These are phyloP conservation scores for Sinocyclocheilus grahami DNA, from an alignment of 2,113 vertebrate genomes.

Conservation along the genomic window DNA sequence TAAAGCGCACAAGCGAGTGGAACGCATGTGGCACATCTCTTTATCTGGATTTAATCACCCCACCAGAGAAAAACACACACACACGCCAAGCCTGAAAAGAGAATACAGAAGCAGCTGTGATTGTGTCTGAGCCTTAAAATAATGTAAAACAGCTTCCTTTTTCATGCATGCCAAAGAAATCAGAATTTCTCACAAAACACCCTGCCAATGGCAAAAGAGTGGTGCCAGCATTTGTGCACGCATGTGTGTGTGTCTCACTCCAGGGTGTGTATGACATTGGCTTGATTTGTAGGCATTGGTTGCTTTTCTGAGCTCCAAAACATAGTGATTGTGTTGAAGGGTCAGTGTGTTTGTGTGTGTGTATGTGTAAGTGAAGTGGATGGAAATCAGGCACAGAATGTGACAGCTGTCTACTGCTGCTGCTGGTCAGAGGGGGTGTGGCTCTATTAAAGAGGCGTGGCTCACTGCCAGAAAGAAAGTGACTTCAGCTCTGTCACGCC, in stretches of 20 bases:
- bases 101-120: conserved; percentile 56
- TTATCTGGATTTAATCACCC: conserved; percentile 46
- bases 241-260: conserved; percentile 27
- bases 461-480: conserved; percentile 26
- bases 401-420: conserved; percentile 19
- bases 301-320: conserved; percentile 9
- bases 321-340: conserved; percentile 11
- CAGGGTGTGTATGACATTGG: conserved; percentile 28
- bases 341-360: conserved; percentile 21
- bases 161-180: background rate
- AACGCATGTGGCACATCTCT: conserved; percentile 40
- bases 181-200: background rate
- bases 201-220: background rate
- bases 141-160: background rate
- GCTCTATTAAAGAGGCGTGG: conserved; percentile 40
- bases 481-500: conserved; percentile 29
- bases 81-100: conserved; percentile 20
- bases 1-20: background rate
- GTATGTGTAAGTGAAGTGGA: conserved; percentile 6
- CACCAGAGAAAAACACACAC: conserved; percentile 30
- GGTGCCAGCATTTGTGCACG: background rate
- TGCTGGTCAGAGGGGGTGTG: background rate
- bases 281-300: conserved; percentile 21
- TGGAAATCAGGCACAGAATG: conserved; percentile 2
- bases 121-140: conserved; percentile 9